Base-by-base conservation (phyloP, 92 coral and sea anemone genomes). In the Isaurus tuberculatus region DNA sequence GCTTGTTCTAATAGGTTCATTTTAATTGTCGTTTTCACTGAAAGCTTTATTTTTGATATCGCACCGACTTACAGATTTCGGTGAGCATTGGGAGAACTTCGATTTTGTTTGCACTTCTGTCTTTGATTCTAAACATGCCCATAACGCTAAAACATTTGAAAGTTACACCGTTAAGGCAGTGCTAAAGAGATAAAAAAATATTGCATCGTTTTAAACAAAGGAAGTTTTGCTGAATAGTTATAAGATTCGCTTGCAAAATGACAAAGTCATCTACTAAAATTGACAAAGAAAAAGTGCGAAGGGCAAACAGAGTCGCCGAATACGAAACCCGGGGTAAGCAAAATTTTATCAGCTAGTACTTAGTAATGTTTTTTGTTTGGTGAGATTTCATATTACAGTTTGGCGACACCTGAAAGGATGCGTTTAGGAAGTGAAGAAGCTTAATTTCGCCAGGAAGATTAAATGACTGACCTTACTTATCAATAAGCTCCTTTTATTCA, bases 311-410 rank as follows among this genome's bases (percentile, higher is more conserved):
- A 57, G 82, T 57, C 1, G 82, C 70, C 31, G 43, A 43, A 17
- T 58, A 58, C 13, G 82, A 77, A 77, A 77, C 82, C 4, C 53
- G 58, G 14, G 82, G 82, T 77, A 58, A 58, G 82, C 11, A 28
- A 36, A 60, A 9, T 7, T 14, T 33, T 23, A 33, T 58, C 14
- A 77, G 70, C 10, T 31, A 26, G 11, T 22, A 55, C 26, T 40
- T 8, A 55, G 58, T 8, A 3, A 19, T 34, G 57, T 42, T 20
- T 57, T 25, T 23, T 77, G 69, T 57, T 77, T 60, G 68, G 37
- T 60, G 70, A 34, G 66, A 33, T 30, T 20, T 51, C n/a, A 31
- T 58, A 9, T 10, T 64, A 33, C 36, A 57, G 2, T 55, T n/a
- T 58, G 68, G 28, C 80, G 46, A 74, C 13, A 51, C 65, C n/a